Conservation (phyloP, 2,888 invertebrate genomes). For the Acheta domesticus region DNA sequence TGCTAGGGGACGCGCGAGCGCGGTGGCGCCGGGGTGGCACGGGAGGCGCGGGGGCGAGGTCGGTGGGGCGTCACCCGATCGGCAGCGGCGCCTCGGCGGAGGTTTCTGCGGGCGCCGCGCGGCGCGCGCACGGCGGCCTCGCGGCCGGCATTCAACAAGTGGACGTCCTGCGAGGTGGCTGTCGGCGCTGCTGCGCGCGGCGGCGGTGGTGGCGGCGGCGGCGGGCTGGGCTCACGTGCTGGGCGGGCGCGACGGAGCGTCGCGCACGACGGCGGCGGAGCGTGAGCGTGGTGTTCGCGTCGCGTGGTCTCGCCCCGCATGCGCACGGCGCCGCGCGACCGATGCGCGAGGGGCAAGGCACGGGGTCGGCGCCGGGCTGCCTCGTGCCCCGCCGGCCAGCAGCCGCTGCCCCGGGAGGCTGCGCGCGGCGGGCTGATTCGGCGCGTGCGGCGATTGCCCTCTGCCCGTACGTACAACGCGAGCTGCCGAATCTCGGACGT, state of each 20-base stretch:
- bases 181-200: background rate
- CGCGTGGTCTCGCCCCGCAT: too few relatives aligned
- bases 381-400: background rate
- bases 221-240: background rate
- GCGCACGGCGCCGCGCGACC: too few relatives aligned
- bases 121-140: background rate
- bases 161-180: background rate
- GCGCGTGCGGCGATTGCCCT: background rate
- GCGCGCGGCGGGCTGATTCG: background rate
- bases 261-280: background rate
- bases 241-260: background rate
- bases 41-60: background rate
- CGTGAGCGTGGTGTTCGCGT: background rate
- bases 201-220: background rate
- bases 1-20: too few relatives aligned
- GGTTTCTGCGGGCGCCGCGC: background rate
- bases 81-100: background rate
- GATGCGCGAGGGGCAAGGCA: too few relatives aligned
- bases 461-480: background rate
- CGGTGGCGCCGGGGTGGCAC: background rate
- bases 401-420: background rate
- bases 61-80: background rate
- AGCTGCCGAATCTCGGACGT: too few relatives aligned
- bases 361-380: too few relatives aligned
- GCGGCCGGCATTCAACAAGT: constrained; percentile 18